Base-by-base conservation (phyloP, 2,113 vertebrate species). In the Dicaeum eximium region DNA sequence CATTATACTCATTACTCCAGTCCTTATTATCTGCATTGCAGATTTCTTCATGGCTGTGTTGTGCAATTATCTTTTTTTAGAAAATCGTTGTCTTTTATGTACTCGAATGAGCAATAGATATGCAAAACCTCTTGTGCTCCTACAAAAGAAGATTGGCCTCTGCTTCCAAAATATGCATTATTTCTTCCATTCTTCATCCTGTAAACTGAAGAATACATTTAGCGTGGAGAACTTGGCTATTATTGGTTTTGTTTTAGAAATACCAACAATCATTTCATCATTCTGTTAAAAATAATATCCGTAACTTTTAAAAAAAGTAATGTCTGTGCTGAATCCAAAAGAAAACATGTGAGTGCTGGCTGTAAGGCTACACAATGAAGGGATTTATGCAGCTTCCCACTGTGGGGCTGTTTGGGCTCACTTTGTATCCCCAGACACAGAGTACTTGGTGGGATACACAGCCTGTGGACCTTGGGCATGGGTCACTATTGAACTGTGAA, bases 21-120 rank as follows among this genome's bases (percentile, higher is more conserved):
- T 89, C 87, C 95, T 96, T 96, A 96, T 96, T 98, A 97, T 97
- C 96, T 97, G 95, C 96, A 93, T 96, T 97, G 91, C 94, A 97
- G 94, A 96, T 97, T 97, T 97, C 97, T 97, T 97, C 93, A 90
- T 96, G 94, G 44, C 70, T 97, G 54, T 92, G 96, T 97, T 97
- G 89, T 94, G 94, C 95, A 97, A 97, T 97, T 97, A 97, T 75
- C 90, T 96, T 96, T 95, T 97, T 97, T 97, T 96, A 95, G 94
- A 97, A 97, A 96, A 98, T 62, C 25, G 24, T 96, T 9, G 10
- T 97, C 94, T 96, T 97, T 96, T 97, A 86, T 96, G 73, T 97
- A 96, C 88, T 97, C 31, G 14, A 93, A 93, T 93, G 80, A 97
- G 95, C 97, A 93, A 95, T 94, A 94, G 86, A 96, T 86, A 95